Conservation (phyloP, 1,140 invertebrate genomes). For the Drosophila punjabiensis region DNA sequence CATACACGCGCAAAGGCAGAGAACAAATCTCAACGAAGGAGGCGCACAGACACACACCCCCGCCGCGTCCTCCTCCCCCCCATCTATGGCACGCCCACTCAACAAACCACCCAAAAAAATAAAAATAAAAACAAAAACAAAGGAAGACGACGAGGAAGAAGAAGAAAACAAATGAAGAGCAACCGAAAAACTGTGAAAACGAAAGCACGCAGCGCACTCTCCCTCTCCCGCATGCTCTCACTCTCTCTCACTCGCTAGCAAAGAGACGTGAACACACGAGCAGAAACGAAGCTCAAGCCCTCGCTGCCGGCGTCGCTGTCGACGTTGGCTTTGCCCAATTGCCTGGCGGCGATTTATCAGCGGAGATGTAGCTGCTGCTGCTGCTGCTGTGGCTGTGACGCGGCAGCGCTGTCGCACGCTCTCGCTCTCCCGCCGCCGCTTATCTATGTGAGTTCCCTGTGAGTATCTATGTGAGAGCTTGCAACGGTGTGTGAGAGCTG, state of each 20-base stretch:
- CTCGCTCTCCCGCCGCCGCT: constrained; percentile 12
- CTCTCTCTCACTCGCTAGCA: not conserved
- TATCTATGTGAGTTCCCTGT: constrained; percentile 63
- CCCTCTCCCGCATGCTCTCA: constrained; percentile 1
- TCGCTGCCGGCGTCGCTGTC: constrained; percentile 14
- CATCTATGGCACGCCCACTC: constrained; percentile 15
- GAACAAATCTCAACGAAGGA: constrained; percentile 56
- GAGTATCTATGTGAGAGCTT: constrained; percentile 65
- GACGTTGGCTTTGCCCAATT: constrained; percentile 59
- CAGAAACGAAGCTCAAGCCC: constrained; percentile 34
- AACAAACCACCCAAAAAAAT: constrained; percentile 8
- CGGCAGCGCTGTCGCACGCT: constrained; percentile 37
- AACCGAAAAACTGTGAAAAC: constrained; percentile 46
- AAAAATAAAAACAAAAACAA: constrained; percentile 29
- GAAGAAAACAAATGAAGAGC: constrained; percentile 28
- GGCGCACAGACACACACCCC: constrained; percentile 8
- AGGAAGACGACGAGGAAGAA: constrained; percentile 5
- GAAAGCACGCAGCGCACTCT: constrained; percentile 46
- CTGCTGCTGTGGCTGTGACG: constrained; percentile 52
- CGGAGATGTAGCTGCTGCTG: constrained; percentile 34
- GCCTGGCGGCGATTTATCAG: constrained; percentile 74
- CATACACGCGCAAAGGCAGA: constrained; percentile 12
- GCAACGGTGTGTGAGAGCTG: constrained; percentile 17
- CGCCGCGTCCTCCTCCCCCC: not conserved
- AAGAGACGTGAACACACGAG: constrained; percentile 19